Evolutionary conservation across 2,113 vertebrate genomes (phyloP), one percentile per base, ranked within the genome.

Genomic region (Mormyrus lacerda): DNA sequence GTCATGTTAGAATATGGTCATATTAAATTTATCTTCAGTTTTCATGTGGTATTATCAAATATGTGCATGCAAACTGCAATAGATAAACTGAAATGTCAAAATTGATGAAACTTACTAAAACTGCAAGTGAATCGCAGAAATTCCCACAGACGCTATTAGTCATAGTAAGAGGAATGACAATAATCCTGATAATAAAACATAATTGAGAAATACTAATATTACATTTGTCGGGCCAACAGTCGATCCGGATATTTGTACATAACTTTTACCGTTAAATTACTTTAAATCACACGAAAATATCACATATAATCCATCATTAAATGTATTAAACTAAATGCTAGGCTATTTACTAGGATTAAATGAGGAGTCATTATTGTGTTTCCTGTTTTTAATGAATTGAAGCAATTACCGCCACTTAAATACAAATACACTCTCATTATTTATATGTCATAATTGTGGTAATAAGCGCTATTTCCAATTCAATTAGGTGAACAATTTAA

Each of bases 391-490:
- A 39, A 91, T 90, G 91, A 91, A 92, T 61, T 58, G 50, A 27
- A 7, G 51, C 13, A 42, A 58, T 27, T 50, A 53, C 24, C 55
- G 21, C 44, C 19, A 69, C 2, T 73, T 58, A 87, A 58, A 39
- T 58, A 51, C 6, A 51, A 53, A 86, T 51, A 31, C 10, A 31
- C 85, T 47, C 24, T 11, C 47, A 24, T 24, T 84, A 4, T 19
- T 44, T 24, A 84, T 21, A 44, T 84, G 82, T 84, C 44, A 94
- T 95, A 94, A 89, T 92, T 94, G 93, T 91, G 93, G 94, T 94
- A 95, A 93, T 94, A 93, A 89, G 15, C 31, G 79, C 73, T 27
- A 39, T n/a, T 45, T 47, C 2, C 82, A 11, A 10, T 84, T 47
- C 82, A 84, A n/a, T 84, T 84, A 84, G 11, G 82, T 84, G 11